Conservation (phyloP, 92 coral and sea anemone species). For the Anthopleura xanthogrammica region DNA sequence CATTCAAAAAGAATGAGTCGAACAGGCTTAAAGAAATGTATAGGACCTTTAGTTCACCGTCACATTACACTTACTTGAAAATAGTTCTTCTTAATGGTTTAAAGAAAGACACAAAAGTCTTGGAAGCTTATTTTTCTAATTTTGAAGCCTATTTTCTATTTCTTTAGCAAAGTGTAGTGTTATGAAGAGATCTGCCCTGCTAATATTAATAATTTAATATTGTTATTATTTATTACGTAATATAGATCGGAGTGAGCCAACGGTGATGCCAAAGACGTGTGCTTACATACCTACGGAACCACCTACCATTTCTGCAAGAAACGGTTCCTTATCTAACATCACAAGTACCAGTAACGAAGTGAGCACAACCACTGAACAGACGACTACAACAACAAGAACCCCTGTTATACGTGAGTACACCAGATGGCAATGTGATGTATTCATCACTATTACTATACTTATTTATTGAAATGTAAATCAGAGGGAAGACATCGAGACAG, state of each 20-base stretch:
- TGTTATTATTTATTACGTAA: not conserved
- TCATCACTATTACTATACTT: too few relatives aligned
- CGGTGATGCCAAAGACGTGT: conserved; percentile 21
- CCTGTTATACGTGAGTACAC: conserved; percentile 19
- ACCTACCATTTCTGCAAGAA: not conserved
- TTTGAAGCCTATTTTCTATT: too few relatives aligned
- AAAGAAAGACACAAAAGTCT: too few relatives aligned
- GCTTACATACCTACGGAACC: not conserved
- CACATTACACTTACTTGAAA: too few relatives aligned
- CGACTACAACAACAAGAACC: conserved; percentile 15
- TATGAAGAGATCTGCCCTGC: not conserved
- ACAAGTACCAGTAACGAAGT: not conserved
- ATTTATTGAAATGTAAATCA: too few relatives aligned
- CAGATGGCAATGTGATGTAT: not conserved
- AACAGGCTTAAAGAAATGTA: not conserved
- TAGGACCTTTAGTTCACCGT: too few relatives aligned
- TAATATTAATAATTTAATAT: not conserved
- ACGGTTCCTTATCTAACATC: not conserved
- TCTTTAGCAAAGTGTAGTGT: too few relatives aligned
- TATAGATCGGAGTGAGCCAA: not conserved
- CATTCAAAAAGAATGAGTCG: not conserved
- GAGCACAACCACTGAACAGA: conserved; percentile 6
- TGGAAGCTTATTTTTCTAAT: not conserved
- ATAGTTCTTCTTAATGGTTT: too few relatives aligned
- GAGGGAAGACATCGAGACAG: too few relatives aligned